These are phyloP conservation scores for Calonectris borealis DNA, from an alignment of 2,113 vertebrate species.

Conservation along the genomic window DNA sequence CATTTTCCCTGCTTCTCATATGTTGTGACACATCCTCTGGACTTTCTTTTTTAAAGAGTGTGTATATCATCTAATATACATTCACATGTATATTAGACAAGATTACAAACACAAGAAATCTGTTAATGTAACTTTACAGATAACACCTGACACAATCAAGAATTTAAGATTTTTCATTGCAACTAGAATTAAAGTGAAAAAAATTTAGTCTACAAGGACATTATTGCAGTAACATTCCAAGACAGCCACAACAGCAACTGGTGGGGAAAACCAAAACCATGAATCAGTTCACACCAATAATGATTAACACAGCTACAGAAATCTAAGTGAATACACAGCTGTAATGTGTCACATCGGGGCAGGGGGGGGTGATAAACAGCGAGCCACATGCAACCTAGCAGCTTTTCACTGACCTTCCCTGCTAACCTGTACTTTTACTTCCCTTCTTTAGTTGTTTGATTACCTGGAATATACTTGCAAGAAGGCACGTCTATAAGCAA, in stretches of 20 bases:
- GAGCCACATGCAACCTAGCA: background rate
- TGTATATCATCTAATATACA: background rate
- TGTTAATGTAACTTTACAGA: background rate
- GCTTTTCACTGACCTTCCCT: background rate
- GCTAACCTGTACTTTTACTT: background rate
- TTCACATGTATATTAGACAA: background rate
- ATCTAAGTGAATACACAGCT: background rate
- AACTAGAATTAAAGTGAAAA: background rate
- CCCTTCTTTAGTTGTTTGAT: background rate
- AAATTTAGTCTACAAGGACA: background rate
- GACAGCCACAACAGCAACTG: background rate
- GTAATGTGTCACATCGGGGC: rapidly evolving
- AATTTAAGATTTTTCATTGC: background rate
- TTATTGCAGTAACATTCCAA: rapidly evolving
- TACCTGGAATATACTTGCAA: background rate
- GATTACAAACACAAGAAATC: background rate
- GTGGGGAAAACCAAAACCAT: background rate
- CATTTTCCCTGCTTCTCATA: background rate
- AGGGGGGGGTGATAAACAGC: background rate
- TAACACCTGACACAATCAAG: background rate
- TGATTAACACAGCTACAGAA: background rate
- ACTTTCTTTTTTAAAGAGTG: background rate
- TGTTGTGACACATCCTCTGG: background rate
- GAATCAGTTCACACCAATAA: background rate
- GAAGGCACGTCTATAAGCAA: background rate